These are phyloP conservation scores for Cairina moschata DNA, from an alignment of 2,113 vertebrate species.

Conservation along the genomic window DNA sequence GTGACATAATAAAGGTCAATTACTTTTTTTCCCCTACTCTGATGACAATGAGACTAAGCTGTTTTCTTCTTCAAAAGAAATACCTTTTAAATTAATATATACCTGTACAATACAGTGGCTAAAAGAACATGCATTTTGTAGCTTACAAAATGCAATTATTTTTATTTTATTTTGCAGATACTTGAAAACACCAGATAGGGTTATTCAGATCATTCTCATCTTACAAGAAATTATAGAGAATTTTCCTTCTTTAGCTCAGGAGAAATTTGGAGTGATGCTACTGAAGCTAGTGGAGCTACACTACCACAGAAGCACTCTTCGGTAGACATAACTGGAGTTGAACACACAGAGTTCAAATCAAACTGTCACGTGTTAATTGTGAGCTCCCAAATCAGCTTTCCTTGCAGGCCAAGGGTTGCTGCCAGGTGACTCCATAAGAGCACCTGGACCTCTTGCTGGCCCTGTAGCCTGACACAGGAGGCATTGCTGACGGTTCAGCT, in stretches of 20 bases:
- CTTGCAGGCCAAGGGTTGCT: not conserved
- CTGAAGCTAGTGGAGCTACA: not conserved
- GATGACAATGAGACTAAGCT: not conserved
- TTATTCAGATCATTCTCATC: not conserved
- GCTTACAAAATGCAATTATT: not conserved
- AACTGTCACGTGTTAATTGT: not conserved
- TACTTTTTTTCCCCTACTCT: not conserved
- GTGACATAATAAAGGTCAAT: not conserved
- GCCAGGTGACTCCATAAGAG: not conserved
- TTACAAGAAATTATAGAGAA: conserved; percentile 12
- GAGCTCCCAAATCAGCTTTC: not conserved
- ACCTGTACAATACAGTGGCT: not conserved
- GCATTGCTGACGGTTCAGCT: not conserved
- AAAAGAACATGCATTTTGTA: not conserved
- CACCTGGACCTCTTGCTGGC: not conserved
- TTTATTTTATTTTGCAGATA: not conserved
- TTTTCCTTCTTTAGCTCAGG: conserved; percentile 11
- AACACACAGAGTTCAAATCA: not conserved
- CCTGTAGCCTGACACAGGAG: accelerated
- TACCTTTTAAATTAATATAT: not conserved
- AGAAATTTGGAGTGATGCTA: not conserved
- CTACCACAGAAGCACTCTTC: not conserved
- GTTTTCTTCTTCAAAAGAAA: not conserved
- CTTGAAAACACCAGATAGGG: not conserved
- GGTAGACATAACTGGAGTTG: not conserved